Base-by-base conservation (phyloP, 2,797 vertebrate genomes). In the Lithobates pipiens region DNA sequence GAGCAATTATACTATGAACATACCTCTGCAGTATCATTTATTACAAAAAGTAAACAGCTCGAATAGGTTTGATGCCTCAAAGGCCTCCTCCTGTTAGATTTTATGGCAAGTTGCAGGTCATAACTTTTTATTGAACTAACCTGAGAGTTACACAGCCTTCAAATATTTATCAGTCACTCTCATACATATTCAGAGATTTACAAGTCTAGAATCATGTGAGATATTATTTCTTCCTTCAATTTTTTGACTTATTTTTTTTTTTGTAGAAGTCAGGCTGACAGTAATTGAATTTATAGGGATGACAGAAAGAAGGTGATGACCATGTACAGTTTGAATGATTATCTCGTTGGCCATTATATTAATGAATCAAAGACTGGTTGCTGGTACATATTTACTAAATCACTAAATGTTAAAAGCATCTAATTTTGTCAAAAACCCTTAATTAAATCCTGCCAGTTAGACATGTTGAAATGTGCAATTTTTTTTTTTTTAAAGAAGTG, bases 41-140 rank as follows among this genome's bases (percentile, higher is more conserved):
- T 85, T 77, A 73, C 54, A 76, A 65, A 61, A 86, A 75, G 11
- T 79, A 76, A 73, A 85, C 69, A 83, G 34, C 21, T 84, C 11
- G 44, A 79, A 70, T 46, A 68, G 23, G 69, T 76, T 39, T 82
- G 80, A 77, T 67, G 75, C 79, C 79, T 86, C 75, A 50, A 32
- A 77, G 54, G 50, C 54, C 80, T 82, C 73, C 80, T 86, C 74
- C 50, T 81, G 65, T 86, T 77, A 77, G 80, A 67, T 86, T 86
- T 86, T 82, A 82, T 82, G 77, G 80, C 85, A 50, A 72, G 67
- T 77, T 82, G 74, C 80, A 82, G 85, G 85, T 86, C 80, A 77
- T 86, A 86, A 82, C 79, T 77, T 86, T 86, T 82, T 77, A 86
- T 86, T 86, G 85, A 86, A 86, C 85, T 77, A 86, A 79, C 68